These are phyloP conservation scores for Argentina silus DNA, from an alignment of 2,797 vertebrate species.

Conservation along the genomic window DNA sequence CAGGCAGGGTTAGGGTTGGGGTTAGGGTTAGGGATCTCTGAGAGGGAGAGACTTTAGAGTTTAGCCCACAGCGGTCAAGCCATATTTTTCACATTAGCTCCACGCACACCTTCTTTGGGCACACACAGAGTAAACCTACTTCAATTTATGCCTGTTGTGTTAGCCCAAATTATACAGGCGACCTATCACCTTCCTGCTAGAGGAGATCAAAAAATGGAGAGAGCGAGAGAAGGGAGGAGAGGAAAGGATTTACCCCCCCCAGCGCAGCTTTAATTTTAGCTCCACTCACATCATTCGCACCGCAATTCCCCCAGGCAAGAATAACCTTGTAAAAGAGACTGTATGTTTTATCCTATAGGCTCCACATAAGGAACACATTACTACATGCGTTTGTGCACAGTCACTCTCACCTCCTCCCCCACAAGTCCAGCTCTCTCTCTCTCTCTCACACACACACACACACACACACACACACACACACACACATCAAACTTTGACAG, in stretches of 20 bases:
- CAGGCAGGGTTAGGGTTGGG: background rate
- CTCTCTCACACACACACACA: background rate
- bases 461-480: constrained; percentile 15
- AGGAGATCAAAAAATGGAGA: constrained; percentile 40
- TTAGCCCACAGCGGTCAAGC: background rate
- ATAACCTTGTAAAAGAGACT: constrained; percentile 48
- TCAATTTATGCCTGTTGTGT: constrained; percentile 52
- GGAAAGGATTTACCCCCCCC: constrained; percentile 40
- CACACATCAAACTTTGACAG: background rate
- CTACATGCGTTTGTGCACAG: constrained; percentile 12
- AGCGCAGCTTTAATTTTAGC: constrained; percentile 52
- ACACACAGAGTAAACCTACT: constrained; percentile 21
- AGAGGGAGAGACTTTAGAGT: background rate
- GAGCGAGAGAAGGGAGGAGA: constrained; percentile 20
- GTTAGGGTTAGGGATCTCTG: background rate
- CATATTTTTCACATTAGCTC: constrained; percentile 57
- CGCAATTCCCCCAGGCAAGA: constrained; percentile 32
- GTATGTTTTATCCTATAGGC: constrained; percentile 46
- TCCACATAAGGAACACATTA: constrained; percentile 63
- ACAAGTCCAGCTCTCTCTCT: constrained; percentile 16
- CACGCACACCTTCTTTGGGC: constrained; percentile 40
- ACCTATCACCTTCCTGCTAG: constrained; percentile 48
- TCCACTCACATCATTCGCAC: constrained; percentile 31
- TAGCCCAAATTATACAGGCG: constrained; percentile 55
- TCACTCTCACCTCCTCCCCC: constrained; percentile 22